Percentiles rank a stretch among this genome's conserved stretches.
Evolutionary conservation across 2,888 invertebrate species (phyloP).

Genomic region (Eudasyphora cyanicolor): DNA sequence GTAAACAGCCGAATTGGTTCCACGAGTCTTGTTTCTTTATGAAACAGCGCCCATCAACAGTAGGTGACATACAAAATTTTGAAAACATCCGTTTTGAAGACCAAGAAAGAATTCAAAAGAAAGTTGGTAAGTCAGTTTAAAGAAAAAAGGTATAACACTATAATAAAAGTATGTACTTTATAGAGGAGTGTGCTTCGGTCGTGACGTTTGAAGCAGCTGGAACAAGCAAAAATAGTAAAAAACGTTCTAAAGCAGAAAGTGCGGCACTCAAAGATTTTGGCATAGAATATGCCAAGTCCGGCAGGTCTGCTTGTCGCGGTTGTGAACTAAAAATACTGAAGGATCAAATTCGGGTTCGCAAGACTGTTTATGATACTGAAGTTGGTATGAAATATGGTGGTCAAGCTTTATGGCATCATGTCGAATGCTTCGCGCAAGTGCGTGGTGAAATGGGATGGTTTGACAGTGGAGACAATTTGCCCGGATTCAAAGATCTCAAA

Average conservation of each 20-base stretch:
- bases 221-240: slow-evolving; percentile 78
- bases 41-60: slow-evolving; percentile 87
- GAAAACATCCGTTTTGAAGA: slow-evolving; percentile 90
- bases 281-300: slow-evolving; percentile 93
- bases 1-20: slow-evolving; percentile 92
- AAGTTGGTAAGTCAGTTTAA: slow-evolving; percentile 82
- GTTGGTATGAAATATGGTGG: slow-evolving; percentile 91
- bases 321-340: slow-evolving; percentile 92
- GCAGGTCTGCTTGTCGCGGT: slow-evolving; percentile 88
- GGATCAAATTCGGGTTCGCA: slow-evolving; percentile 88
- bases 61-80: slow-evolving; percentile 90
- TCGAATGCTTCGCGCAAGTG: slow-evolving; percentile 91
- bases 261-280: slow-evolving; percentile 84
- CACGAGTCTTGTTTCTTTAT: slow-evolving; percentile 93
- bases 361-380: slow-evolving; percentile 91
- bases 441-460: slow-evolving; percentile 88
- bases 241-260: slow-evolving; percentile 80
- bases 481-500: slow-evolving; percentile 87
- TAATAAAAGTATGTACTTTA: not conserved
- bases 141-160: too few species aligned
- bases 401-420: slow-evolving; percentile 93
- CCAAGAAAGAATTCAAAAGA: slow-evolving; percentile 88
- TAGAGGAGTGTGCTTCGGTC: slow-evolving; percentile 65
- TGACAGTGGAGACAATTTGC: slow-evolving; percentile 86
- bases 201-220: slow-evolving; percentile 61